phyloP scores from a whole-genome alignment of 1,140 invertebrate genomes.

The Lordiphosa collinella region DNA sequence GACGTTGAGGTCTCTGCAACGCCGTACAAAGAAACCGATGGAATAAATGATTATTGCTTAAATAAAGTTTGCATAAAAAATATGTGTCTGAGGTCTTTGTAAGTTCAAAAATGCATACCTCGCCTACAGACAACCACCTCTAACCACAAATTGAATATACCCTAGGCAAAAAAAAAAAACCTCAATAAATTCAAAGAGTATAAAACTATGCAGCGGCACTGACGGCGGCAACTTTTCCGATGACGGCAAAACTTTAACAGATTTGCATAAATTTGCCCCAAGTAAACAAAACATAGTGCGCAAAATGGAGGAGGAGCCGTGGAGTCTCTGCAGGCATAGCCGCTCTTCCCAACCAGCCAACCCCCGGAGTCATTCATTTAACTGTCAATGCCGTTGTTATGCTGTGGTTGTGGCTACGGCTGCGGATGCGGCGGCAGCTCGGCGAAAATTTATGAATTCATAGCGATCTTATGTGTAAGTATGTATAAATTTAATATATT shows the following conservation, averaged over 20 bases:
- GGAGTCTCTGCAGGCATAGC: conserved; percentile 16
- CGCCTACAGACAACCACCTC: too few relatives aligned
- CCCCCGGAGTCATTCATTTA: conserved; percentile 54
- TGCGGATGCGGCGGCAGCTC: conserved; percentile 12
- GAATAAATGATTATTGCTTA: background rate
- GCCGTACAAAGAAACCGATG: too few relatives aligned
- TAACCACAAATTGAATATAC: conserved; percentile 1
- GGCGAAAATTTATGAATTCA: conserved; percentile 56
- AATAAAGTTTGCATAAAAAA: too few relatives aligned
- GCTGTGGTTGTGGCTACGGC: conserved; percentile 40
- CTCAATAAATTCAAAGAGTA: conserved; percentile 25
- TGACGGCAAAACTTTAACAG: conserved; percentile 72
- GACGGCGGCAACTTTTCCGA: conserved; percentile 63
- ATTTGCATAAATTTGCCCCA: conserved; percentile 70
- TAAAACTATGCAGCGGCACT: conserved; percentile 63
- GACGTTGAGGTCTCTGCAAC: too few relatives aligned
- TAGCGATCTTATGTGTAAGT: conserved; percentile 57
- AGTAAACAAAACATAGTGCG: conserved; percentile 40
- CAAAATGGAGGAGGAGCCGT: conserved; percentile 8
- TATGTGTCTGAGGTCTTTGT: too few relatives aligned
- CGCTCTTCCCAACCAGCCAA: too few relatives aligned
- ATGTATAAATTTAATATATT: conserved; percentile 51
- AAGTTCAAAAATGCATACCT: too few relatives aligned
- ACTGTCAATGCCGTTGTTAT: conserved; percentile 66
- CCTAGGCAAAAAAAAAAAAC: background rate